Base-by-base conservation (phyloP, 2,888 invertebrate species). In the Altica lythri region DNA sequence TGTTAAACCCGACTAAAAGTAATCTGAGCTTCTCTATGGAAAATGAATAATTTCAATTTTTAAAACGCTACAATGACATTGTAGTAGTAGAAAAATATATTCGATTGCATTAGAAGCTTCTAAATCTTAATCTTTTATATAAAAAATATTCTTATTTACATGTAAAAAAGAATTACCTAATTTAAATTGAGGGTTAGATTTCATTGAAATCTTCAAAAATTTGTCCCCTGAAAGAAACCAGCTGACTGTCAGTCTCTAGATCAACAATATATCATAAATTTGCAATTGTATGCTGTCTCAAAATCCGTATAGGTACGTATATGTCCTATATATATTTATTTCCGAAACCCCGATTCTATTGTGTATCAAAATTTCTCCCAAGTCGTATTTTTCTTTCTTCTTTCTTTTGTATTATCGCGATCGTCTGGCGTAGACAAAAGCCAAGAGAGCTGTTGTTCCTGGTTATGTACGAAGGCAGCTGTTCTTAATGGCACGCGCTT, bases 401-500 rank as follows among this genome's bases (percentile, higher is more conserved):
- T 53, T 49, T 48, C 55, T 53, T 55, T 62, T 62, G 59, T 61
- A 46, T 57, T n/a, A 60, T 62, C 59, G 61, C 62, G 56, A 61
- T 54, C 53, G 61, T 64, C 64, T 64, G 59, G 57, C 52, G 56
- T 53, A 49, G 48, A 63, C 62, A 63, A 63, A 60, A 57, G 60
- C 38, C 22, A 32, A 44, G 52, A 58, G 57, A 57, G 55, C 44
- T 46, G 53, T 43, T 53, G 46, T 48, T 47, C 35, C 17, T 53
- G 19, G 30, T 48, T 52, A 34, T 49, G 40, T 22, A 42, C 30
- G 40, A 34, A 38, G 34, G 61, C 67, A 64, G 65, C 60, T 65
- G 65, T 63, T 55, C 10, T 55, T 50, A 53, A 51, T 58, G 65
- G 64, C 67, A 67, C 67, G 64, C 67, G 67, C 59, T 51, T 51